phyloP scores from a whole-genome alignment of 1,140 invertebrate genomes.

The Brachionus koreanus region DNA sequence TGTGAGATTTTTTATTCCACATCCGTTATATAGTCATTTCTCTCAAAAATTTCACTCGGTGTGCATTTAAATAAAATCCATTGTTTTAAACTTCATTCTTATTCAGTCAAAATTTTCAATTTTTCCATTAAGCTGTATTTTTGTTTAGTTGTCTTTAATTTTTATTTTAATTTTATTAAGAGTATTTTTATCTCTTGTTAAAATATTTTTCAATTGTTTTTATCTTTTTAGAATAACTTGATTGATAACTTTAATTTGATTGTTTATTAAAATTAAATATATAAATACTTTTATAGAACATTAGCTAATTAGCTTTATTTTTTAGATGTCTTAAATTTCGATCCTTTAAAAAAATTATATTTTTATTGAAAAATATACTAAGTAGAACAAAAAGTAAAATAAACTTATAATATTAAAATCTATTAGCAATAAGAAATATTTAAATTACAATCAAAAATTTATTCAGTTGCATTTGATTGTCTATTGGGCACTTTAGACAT shows the following conservation, averaged over 20 bases:
- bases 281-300: background rate
- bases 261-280: background rate
- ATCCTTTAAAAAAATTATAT: background rate
- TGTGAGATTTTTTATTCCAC: too few relatives aligned
- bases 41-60: too few relatives aligned
- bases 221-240: background rate
- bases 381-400: constrained; percentile 1
- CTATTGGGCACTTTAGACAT: constrained; percentile 36
- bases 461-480: constrained; percentile 26
- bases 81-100: too few relatives aligned
- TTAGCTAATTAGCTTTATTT: background rate
- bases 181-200: too few relatives aligned
- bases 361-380: constrained; percentile 3
- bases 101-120: too few relatives aligned
- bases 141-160: too few relatives aligned
- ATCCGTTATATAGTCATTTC: too few relatives aligned
- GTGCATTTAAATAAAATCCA: too few relatives aligned
- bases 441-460: constrained; percentile 1
- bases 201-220: background rate
- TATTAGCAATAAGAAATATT: background rate
- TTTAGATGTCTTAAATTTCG: background rate
- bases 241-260: background rate
- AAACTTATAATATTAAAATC: background rate
- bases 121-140: too few relatives aligned
- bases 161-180: too few relatives aligned